These are phyloP conservation scores for Chascanopsetta lugubris DNA, from an alignment of 2,113 vertebrate species.

Conservation along the genomic window DNA sequence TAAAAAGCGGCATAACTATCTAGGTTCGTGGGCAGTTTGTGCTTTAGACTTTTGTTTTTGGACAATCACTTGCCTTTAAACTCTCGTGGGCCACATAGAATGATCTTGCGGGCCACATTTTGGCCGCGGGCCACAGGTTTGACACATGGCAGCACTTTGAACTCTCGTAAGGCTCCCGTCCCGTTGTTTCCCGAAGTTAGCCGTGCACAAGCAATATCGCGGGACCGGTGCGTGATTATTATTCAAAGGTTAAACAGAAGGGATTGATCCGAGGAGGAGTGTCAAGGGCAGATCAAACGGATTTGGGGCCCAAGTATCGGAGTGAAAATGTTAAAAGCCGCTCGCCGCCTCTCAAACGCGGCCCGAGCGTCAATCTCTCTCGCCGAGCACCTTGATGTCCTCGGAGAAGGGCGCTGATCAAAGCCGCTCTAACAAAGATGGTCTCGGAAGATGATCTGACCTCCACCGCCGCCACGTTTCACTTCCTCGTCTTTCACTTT, in stretches of 20 bases:
- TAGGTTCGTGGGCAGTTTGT: slow-evolving; percentile 53
- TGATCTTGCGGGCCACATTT: no score
- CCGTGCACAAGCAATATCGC: slow-evolving; percentile 59
- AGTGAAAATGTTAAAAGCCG: slow-evolving; percentile 76
- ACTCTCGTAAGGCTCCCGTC: slow-evolving; percentile 37
- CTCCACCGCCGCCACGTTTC: slow-evolving; percentile 64
- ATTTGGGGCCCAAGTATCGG: slow-evolving; percentile 74
- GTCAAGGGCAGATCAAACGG: slow-evolving; percentile 80
- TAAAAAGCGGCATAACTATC: no score
- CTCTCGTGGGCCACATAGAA: no score
- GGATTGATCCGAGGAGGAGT: slow-evolving; percentile 72
- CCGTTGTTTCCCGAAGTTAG: slow-evolving; percentile 47
- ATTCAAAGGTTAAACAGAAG: slow-evolving; percentile 77
- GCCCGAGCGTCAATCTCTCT: slow-evolving; percentile 74
- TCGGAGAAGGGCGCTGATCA: slow-evolving; percentile 75
- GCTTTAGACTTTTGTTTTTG: slow-evolving; percentile 8
- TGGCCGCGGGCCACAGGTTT: no score
- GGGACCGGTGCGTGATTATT: slow-evolving; percentile 67
- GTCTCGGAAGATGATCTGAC: slow-evolving; percentile 77
- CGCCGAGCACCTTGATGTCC: slow-evolving; percentile 77
- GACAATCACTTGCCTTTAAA: no score
- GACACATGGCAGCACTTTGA: no score
- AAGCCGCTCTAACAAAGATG: slow-evolving; percentile 73
- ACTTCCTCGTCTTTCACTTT: slow-evolving; percentile 67
- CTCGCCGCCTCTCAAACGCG: slow-evolving; percentile 67